phyloP scores from a whole-genome alignment of 2,113 vertebrate genomes.

The Brachypteracias leptosomus region DNA sequence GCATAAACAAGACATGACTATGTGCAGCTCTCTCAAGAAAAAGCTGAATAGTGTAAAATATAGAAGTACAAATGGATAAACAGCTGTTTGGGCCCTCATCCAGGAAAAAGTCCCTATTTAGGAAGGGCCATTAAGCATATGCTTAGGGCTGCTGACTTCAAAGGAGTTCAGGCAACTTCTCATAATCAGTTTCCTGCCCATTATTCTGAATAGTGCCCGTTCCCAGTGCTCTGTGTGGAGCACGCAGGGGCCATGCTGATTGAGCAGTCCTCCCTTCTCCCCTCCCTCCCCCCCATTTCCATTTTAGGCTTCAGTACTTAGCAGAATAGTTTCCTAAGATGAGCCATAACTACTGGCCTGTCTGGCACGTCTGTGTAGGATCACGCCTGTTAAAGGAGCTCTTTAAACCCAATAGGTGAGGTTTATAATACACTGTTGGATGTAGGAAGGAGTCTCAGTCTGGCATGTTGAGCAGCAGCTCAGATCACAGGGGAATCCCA shows the following conservation, averaged over 20 bases:
- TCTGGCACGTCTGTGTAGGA: conserved; percentile 42
- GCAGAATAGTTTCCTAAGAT: conserved; percentile 50
- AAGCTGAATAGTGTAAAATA: conserved; percentile 52
- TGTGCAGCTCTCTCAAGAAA: conserved; percentile 15
- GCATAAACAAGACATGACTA: background rate
- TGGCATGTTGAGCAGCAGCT: accelerated
- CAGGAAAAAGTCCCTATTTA: conserved; percentile 64
- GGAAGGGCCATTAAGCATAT: conserved; percentile 46
- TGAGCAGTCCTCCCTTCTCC: background rate
- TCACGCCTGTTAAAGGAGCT: conserved; percentile 24
- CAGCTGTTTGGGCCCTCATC: conserved; percentile 55
- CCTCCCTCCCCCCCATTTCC: background rate
- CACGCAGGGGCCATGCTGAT: background rate
- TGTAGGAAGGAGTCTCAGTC: background rate
- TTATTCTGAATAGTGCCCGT: background rate
- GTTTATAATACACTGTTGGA: background rate
- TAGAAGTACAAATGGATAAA: conserved; percentile 45
- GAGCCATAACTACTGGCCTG: conserved; percentile 41
- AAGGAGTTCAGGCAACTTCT: conserved; percentile 43
- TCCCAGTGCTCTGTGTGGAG: background rate
- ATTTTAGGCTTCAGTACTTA: conserved; percentile 32
- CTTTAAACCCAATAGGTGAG: background rate
- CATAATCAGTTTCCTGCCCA: conserved; percentile 26
- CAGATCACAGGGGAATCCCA: background rate
- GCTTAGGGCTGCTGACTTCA: conserved; percentile 46